Evolutionary conservation across 2,797 vertebrate species (phyloP), one percentile per base, ranked within the genome.

Genomic region (Zenarchopterus dispar): DNA sequence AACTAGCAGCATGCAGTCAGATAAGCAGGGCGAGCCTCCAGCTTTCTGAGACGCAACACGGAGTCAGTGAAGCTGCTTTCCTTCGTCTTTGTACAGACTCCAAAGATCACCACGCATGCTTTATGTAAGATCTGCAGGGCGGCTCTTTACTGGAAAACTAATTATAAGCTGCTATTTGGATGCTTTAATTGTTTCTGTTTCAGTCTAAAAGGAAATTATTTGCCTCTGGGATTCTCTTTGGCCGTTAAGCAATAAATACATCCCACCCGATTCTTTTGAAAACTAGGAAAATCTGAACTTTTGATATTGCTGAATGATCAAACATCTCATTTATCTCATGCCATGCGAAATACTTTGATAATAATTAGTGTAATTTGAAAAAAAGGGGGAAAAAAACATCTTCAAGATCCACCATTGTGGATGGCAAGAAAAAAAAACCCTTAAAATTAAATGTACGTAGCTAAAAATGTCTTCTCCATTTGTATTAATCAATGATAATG

Each of bases 1-100:
- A 80, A 77, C 87, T 75, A 79, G 84, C 74, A 72, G 75, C 63
- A 74, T 75, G 65, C 76, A 58, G 68, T 75, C 59, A 77, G 86
- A 88, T 87, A 85, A 87, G 75, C 70, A 58, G 71, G 65, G 59
- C 62, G 60, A 62, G 63, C 68, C 79, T 84, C 62, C 67, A 80
- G 64, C 77, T 71, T 58, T 31, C 64, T 31, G 58, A 82, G 59
- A 81, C 61, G 53, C 39, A 77, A 64, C 79, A 60, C 39, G 15
- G 53, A 77, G 19, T 46, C 53, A 28, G 48, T 48, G 64, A 68
- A 54, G 67, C 61, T 49, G 55, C 21, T 41, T 55, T 36, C 51
- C 55, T 59, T 31, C 22, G n/a, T 82, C 69, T 70, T 67, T 49
- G 47, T 39, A 51, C 54, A 39, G 55, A 44, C 71, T 74, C 51